A percentile compares a stretch with the other conserved stretches of the same genome.
phyloP scores from a whole-genome alignment of 2,888 invertebrate genomes.

The Lymantria monacha region DNA sequence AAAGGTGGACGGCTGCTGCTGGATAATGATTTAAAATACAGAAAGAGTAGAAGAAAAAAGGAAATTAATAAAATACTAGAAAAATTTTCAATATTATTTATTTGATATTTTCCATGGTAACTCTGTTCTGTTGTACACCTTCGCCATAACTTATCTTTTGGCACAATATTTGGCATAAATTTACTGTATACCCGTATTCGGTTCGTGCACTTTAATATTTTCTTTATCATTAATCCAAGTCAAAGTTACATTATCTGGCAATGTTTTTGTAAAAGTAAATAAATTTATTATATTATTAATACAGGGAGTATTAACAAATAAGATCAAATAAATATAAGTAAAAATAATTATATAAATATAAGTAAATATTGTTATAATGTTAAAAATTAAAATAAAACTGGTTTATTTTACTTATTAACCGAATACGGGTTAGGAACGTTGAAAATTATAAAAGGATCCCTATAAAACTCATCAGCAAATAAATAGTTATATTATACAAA shows the following conservation, averaged over 20 bases:
- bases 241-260: too few species aligned
- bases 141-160: slow-evolving; percentile 52
- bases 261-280: too few species aligned
- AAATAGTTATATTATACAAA: slow-evolving; percentile 14
- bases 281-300: too few species aligned
- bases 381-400: too few species aligned
- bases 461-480: slow-evolving; percentile 12
- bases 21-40: too few species aligned
- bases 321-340: too few species aligned
- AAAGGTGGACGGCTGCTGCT: too few species aligned
- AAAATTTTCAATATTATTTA: slow-evolving; percentile 60
- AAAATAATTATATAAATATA: too few species aligned
- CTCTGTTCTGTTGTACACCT: slow-evolving; percentile 41
- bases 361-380: too few species aligned
- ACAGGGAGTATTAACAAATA: too few species aligned
- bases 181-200: slow-evolving; percentile 28
- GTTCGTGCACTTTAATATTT: not conserved
- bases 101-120: slow-evolving; percentile 64
- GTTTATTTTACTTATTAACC: not conserved
- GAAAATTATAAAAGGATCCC: slow-evolving; percentile 2
- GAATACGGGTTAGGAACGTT: slow-evolving; percentile 10
- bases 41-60: too few species aligned
- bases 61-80: slow-evolving; percentile 26
- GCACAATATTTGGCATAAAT: slow-evolving; percentile 70
- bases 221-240: too few species aligned